These are phyloP conservation scores for Drosophila biarmipes DNA, from an alignment of 1,140 invertebrate genomes.

Conservation along the genomic window DNA sequence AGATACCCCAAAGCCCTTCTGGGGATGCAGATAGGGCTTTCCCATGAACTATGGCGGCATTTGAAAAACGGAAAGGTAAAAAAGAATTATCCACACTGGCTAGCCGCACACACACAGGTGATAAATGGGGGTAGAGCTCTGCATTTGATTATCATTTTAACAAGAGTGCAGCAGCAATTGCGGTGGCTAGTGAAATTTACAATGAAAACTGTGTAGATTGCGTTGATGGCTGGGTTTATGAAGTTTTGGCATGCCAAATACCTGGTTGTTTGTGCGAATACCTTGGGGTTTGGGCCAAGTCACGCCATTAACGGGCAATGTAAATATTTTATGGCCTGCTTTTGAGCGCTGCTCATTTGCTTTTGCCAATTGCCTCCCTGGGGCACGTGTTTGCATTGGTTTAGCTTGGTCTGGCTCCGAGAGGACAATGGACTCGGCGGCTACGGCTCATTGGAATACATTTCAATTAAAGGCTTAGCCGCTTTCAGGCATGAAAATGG, in stretches of 20 bases:
- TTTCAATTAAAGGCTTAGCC: slow-evolving; percentile 30
- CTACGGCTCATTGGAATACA: slow-evolving; percentile 4
- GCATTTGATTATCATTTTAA: slow-evolving; percentile 76
- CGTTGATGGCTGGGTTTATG: slow-evolving; percentile 33
- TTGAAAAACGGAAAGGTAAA: slow-evolving; percentile 55
- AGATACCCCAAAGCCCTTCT: slow-evolving; percentile 16
- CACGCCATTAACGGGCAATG: slow-evolving; percentile 43
- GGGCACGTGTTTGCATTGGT: slow-evolving; percentile 27
- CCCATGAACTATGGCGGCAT: slow-evolving; percentile 3
- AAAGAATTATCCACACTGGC: slow-evolving; percentile 40
- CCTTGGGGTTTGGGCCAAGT: slow-evolving; percentile 43
- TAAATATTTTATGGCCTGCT: slow-evolving; percentile 58
- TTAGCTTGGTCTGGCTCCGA: neutral
- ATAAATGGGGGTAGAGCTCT: slow-evolving; percentile 65
- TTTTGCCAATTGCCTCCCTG: slow-evolving; percentile 1
- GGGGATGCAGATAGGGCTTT: slow-evolving; percentile 29
- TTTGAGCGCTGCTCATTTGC: slow-evolving; percentile 36
- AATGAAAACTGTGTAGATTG: slow-evolving; percentile 64
- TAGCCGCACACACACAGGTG: slow-evolving; percentile 14
- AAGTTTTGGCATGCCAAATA: slow-evolving; percentile 54
- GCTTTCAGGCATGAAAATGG: slow-evolving; percentile 3
- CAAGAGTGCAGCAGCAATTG: slow-evolving; percentile 47
- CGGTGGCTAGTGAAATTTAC: slow-evolving; percentile 32
- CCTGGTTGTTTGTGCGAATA: neutral
- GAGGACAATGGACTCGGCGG: slow-evolving; percentile 17